Evolutionary conservation across 2,888 invertebrate genomes (phyloP).

Genomic region (Halictus quadricinctus): DNA sequence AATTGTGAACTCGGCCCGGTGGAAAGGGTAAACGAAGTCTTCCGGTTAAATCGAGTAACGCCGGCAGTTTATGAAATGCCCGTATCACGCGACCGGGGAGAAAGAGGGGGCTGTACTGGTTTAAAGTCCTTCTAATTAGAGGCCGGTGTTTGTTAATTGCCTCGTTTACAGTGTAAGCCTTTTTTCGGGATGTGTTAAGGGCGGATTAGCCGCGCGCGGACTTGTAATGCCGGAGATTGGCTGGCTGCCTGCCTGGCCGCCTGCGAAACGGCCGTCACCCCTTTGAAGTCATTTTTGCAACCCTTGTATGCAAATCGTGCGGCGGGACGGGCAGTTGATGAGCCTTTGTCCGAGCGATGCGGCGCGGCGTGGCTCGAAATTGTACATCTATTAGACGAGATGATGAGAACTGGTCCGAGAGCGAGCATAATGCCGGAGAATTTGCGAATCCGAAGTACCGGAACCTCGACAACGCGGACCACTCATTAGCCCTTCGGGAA

Average conservation of each 20-base stretch:
- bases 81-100: conserved; percentile 20
- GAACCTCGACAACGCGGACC: neutral
- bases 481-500: neutral
- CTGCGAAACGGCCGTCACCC: neutral
- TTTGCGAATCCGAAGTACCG: neutral
- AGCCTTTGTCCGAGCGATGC: neutral
- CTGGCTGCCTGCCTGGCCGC: neutral
- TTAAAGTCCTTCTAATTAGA: conserved; percentile 39
- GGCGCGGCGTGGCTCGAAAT: neutral
- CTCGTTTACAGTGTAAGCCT: conserved; percentile 4
- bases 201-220: neutral
- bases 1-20: conserved; percentile 22
- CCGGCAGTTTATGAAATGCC: conserved; percentile 50
- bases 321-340: neutral
- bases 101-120: conserved; percentile 19
- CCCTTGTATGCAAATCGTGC: conserved; percentile 2
- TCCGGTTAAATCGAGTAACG: conserved; percentile 41
- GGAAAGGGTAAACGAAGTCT: conserved; percentile 8
- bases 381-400: conserved; percentile 7
- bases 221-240: neutral
- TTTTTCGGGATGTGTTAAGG: neutral
- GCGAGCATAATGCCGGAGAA: neutral
- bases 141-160: conserved; percentile 42
- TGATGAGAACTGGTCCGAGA: neutral
- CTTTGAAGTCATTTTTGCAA: conserved; percentile 19